Base-by-base conservation (phyloP, 2,113 vertebrate genomes). In the Corynorhinus townsendii region DNA sequence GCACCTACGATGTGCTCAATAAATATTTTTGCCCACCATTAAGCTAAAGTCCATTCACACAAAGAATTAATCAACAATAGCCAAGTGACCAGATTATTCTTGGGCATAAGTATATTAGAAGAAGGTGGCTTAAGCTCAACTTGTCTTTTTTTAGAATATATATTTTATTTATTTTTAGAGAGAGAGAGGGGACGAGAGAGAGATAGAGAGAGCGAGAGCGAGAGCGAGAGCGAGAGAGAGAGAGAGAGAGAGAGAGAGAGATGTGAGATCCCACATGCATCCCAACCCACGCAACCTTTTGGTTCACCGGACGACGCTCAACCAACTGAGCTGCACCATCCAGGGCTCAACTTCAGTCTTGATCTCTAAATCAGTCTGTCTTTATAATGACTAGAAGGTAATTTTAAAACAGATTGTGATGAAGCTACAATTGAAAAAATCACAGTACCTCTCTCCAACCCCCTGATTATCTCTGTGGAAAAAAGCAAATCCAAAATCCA, bases 341-440 rank as follows among this genome's bases (percentile, higher is more conserved):
- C 26, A 28, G 62, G 26, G 54, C 6, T 30, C 88, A 95, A 43
- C 38, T 71, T 90, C 26, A 75, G 38, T 89, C 43, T 66, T 69
- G 8, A 52, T 72, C 40, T 93, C 52, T 75, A 84, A 80, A 89
- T 12, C 2, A 89, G 24, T 72, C 73, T 86, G 66, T 80, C 20
- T 95, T 91, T 66, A 79, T 11, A 76, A 79, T 81, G 30, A 64
- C 66, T 81, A 96, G 45, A 83, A 64, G 17, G 16, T 54, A 89
- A 79, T 66, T 95, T 79, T 80, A 64, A 92, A 92, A 87, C 30
- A 93, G 38, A 68, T 28, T 76, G 40, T 76, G 26, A 92, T 86
- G 80, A 92, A 62, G 33, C 26, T 79, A 83, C 16, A 24, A 81
- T n/a, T 87, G 76, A 71, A 90, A 56, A 96, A 93, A 93, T 84